Base-by-base conservation (phyloP, 2,113 vertebrate species). In the Hoplias malabaricus region DNA sequence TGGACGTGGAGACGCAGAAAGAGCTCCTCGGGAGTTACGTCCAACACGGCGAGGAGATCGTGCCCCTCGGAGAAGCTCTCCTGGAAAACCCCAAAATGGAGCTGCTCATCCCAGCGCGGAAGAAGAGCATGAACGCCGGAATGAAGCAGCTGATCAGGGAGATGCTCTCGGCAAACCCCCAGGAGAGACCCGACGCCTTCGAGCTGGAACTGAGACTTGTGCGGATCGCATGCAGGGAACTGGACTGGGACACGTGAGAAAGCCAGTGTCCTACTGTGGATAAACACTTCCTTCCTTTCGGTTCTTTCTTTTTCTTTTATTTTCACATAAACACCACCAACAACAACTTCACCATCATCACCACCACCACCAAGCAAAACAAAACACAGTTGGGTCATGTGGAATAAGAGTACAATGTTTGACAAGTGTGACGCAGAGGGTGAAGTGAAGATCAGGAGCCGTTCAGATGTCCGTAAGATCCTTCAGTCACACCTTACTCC, bases 1-100 rank as follows among this genome's bases (percentile, higher is more conserved):
- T 97, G 31, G 96, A 99, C 14, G 94, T 94, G 0, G 95, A 98
- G 81, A 98, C 96, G 0, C 96, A 98, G 91, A 98, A 98, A 69
- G 96, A 96, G 85, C 93, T 98, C 54, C 81, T 99, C 85, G 97
- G 97, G 63, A 96, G 95, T 76, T 99, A 99, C 0, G 96, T 98
- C 36, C 94, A 90, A 85, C 96, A 96, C 87, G 97, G 96, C 25
- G 87, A 94, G 0, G 95, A 95, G 54, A 97, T 98, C 1, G 95
- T 99, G 14, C 97, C 97, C 0, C 88, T 99, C 1, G 97, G 97
- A 19, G 96, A 98, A 88, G 97, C 97, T 0, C 93, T 99, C 81
- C 83, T 99, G 42, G 96, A 96, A 85, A 99, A 99, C 88, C 97
- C 97, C 8, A 97, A 96, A 88, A 96, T 98, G 96, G 95, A 99